Conservation (phyloP, 2,797 vertebrate genomes). For the Coracias cyanogaster region DNA sequence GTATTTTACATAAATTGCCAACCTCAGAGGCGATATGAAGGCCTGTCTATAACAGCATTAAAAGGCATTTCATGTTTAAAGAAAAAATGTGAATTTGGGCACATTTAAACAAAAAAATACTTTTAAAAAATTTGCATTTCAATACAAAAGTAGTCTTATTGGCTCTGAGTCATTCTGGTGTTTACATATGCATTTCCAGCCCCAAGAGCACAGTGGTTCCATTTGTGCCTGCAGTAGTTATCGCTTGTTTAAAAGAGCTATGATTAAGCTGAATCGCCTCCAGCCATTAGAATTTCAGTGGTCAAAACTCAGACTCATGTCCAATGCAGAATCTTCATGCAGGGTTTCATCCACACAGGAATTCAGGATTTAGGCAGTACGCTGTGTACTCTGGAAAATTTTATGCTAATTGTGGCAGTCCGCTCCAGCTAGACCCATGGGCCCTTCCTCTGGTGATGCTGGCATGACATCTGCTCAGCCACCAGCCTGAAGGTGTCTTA, state of each 20-base stretch:
- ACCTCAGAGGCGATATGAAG: not conserved
- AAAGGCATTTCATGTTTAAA: not conserved
- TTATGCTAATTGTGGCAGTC: accelerated
- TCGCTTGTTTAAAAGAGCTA: not conserved
- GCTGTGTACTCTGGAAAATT: too few species aligned
- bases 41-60: not conserved
- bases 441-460: not conserved
- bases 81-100: not conserved
- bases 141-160: not conserved
- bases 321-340: accelerated
- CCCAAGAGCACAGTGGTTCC: not conserved
- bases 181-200: not conserved
- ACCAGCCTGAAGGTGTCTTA: not conserved
- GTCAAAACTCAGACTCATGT: not conserved
- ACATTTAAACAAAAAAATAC: not conserved
- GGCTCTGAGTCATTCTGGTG: not conserved
- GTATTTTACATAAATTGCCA: not conserved
- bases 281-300: not conserved
- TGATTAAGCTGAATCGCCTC: not conserved
- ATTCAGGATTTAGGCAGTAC: not conserved
- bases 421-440: accelerated
- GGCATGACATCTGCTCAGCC: not conserved
- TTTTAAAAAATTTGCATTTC: not conserved
- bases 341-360: not conserved
- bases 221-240: accelerated